These are phyloP conservation scores for Cylas formicarius DNA, from an alignment of 1,140 invertebrate genomes.

Conservation along the genomic window DNA sequence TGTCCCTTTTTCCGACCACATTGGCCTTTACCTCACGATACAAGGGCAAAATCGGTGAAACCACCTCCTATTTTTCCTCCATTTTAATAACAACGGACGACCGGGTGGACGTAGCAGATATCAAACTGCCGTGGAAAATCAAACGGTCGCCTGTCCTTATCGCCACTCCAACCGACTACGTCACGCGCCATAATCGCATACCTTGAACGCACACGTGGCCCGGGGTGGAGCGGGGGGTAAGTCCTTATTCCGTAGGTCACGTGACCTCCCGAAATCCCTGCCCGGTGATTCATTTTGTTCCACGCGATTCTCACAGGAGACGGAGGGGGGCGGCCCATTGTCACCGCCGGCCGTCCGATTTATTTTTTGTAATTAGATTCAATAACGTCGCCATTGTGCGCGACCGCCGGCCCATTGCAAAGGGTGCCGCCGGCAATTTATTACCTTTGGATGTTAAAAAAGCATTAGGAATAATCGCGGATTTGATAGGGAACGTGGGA, in stretches of 20 bases:
- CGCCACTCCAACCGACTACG: conserved; percentile 18
- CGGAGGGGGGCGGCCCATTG: conserved; percentile 4
- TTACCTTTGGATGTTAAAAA: conserved; percentile 24
- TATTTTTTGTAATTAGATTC: conserved; percentile 27
- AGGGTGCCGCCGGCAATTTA: conserved; percentile 22
- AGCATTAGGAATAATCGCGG: conserved; percentile 23
- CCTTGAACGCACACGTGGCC: conserved; percentile 22
- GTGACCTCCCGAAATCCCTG: conserved; percentile 18
- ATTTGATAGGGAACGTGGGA: conserved; percentile 21
- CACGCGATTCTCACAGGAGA: conserved; percentile 21
- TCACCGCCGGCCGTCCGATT: conserved; percentile 22
- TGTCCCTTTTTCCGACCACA: no score
- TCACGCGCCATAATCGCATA: conserved; percentile 20
- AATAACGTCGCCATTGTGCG: conserved; percentile 21
- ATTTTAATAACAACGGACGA: no score
- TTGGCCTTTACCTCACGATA: no score
- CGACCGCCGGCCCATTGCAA: conserved; percentile 15
- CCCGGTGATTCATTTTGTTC: conserved; percentile 24
- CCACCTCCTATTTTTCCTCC: no score
- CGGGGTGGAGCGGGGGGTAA: conserved; percentile 16
- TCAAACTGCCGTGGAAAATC: conserved; percentile 22
- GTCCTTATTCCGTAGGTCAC: conserved; percentile 23
- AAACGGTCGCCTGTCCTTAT: conserved; percentile 21
- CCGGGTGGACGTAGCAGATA: conserved; percentile 10
- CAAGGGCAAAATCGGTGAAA: no score